Evolutionary conservation across 2,888 invertebrate species (phyloP).

Genomic region (Frankliniella intonsa): DNA sequence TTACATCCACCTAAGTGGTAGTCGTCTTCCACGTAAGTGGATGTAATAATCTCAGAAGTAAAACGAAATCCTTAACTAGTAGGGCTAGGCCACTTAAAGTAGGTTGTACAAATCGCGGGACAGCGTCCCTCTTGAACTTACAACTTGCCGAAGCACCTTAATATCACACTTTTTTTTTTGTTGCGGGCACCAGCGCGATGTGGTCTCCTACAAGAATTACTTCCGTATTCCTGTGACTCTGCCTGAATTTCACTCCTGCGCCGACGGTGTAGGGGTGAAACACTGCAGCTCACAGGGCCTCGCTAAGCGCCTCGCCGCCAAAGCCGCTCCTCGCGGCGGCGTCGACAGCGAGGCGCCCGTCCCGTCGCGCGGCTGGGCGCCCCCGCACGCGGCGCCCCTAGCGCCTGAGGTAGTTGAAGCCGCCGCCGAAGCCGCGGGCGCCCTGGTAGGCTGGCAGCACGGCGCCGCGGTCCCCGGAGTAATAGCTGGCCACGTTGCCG

Average conservation of each 20-base stretch:
- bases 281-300: slow-evolving; percentile 11
- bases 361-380: neutral
- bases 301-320: too few species aligned
- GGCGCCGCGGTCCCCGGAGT: slow-evolving; percentile 24
- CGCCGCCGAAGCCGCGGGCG: neutral
- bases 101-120: too few species aligned
- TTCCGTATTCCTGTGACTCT: neutral
- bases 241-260: neutral
- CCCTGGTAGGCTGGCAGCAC: slow-evolving; percentile 2
- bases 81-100: too few species aligned
- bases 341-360: neutral
- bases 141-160: too few species aligned
- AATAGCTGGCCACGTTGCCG: slow-evolving; percentile 55
- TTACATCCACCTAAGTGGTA: too few species aligned
- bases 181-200: neutral
- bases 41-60: too few species aligned
- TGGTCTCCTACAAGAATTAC: neutral
- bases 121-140: too few species aligned
- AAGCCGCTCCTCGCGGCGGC: neutral
- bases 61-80: too few species aligned
- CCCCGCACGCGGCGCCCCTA: neutral
- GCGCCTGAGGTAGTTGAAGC: neutral
- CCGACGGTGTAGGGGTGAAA: neutral
- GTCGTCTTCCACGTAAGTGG: too few species aligned
- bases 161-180: neutral